Evolutionary conservation across 1,140 invertebrate genomes (phyloP).

Genomic region (Drosophila tani): DNA sequence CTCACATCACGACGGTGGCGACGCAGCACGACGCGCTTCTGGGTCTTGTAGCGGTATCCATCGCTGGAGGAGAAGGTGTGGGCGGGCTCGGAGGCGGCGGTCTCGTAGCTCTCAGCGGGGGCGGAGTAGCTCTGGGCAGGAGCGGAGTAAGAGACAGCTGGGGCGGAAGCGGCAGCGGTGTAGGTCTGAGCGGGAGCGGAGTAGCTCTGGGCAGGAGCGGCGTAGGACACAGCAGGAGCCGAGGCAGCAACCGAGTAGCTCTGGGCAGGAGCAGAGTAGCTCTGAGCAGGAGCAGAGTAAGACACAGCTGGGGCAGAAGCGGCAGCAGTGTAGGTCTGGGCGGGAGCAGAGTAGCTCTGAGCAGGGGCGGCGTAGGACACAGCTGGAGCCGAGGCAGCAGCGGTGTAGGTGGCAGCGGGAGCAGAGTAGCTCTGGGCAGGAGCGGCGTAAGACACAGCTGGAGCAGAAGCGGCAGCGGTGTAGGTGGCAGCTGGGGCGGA

Average conservation of each 20-base stretch:
- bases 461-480: conserved; percentile 34
- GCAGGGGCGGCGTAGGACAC: conserved; percentile 45
- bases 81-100: conserved; percentile 26
- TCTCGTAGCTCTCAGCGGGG: conserved; percentile 42
- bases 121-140: conserved; percentile 31
- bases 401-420: conserved; percentile 50
- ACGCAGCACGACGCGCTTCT: conserved; percentile 28
- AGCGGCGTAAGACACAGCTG: conserved; percentile 25
- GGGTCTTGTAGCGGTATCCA: conserved; percentile 23
- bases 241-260: conserved; percentile 57
- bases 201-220: conserved; percentile 33
- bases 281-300: conserved; percentile 36
- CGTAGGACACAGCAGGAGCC: conserved; percentile 38
- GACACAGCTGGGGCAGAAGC: conserved; percentile 57
- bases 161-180: conserved; percentile 22
- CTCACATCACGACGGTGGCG: conserved; percentile 75
- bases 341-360: conserved; percentile 41
- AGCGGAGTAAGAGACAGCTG: conserved; percentile 29
- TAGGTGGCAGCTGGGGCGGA: conserved; percentile 47
- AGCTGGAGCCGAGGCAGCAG: conserved; percentile 55
- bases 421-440: conserved; percentile 46
- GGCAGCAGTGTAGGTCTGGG: conserved; percentile 47
- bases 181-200: conserved; percentile 30
- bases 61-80: conserved; percentile 33
- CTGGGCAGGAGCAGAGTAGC: conserved; percentile 36